Base-by-base conservation (phyloP, 2,888 invertebrate species). In the Cheiracanthium punctorium region DNA sequence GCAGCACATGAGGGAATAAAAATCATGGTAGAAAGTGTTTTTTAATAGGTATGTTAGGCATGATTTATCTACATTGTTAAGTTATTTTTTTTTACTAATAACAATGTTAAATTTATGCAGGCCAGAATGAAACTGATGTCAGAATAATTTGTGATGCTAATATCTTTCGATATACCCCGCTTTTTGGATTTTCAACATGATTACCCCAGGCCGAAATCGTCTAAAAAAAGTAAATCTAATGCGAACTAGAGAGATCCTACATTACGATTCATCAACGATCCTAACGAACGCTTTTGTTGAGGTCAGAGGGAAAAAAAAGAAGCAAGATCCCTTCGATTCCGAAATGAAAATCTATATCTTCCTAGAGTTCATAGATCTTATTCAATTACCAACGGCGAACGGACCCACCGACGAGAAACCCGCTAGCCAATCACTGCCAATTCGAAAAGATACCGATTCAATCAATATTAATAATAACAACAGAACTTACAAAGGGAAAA, bases 371-470 rank as follows among this genome's bases (percentile, higher is more conserved):
- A 69, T 69, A 33, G 69, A 69, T 69, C 7, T 33, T 17, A 69
- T 69, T 69, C 69, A 69, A 69, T 69, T 69, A 20, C 32, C 33
- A 69, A 58, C 24, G 5, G 20, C 58, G 24, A 58, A 24, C 58
- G 58, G 58, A 58, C 58, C 24, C 58, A 58, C 72, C 43, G 80
- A 72, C 43, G 80, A 72, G 80, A 80, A 80, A 72, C 41, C 58
- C 80, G 71, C 17, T 33, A 43, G 32, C 72, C 80, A 80, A 80
- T 80, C 80, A 80, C 24, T 20, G 24, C 28, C 17, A 80, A 71
- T 71, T n/a, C 67, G 37, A 43, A 32, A 17, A 80, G 52, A 71
- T 76, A 70, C 41, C 75, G 24, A 52, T 75, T 37, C 37, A 28
- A 70, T 33, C 58, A 29, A 70, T 67, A 30, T 28, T 48, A 41